Conservation (phyloP, 2,113 vertebrate genomes). For the Megaceryle maxima region DNA sequence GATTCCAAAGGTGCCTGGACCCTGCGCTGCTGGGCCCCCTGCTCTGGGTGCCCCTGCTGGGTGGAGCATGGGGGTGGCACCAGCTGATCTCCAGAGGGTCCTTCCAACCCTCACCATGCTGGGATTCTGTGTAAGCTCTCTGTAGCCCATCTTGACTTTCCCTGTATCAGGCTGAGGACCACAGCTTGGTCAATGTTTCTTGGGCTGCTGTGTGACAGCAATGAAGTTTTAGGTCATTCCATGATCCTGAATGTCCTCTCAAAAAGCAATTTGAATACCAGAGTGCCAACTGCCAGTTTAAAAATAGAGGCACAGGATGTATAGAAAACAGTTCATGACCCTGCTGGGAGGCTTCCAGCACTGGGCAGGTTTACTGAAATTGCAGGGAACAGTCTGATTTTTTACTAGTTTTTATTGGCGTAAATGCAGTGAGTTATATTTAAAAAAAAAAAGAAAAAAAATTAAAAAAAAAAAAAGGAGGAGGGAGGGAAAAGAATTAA, state of each 20-base stretch:
- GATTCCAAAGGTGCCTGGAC: background rate
- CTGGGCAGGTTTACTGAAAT: background rate
- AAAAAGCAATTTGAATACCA: background rate
- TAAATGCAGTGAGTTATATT: background rate
- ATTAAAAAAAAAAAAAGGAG: background rate
- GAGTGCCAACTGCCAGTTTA: background rate
- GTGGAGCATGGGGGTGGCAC: background rate
- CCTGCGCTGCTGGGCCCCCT: background rate
- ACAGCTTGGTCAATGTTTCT: background rate
- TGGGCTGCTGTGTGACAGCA: background rate
- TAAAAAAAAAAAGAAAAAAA: background rate
- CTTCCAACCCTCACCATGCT: background rate
- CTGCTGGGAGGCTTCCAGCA: constrained; percentile 18
- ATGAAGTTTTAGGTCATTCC: background rate
- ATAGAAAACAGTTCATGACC: constrained; percentile 20
- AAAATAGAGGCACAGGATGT: background rate
- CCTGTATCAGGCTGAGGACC: background rate
- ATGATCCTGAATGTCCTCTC: background rate
- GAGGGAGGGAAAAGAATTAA: background rate
- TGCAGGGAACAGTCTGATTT: constrained; percentile 11
- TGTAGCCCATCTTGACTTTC: background rate
- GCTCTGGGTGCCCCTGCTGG: background rate
- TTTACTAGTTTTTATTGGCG: background rate
- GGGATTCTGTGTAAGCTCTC: background rate
- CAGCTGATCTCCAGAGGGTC: background rate